Base-by-base conservation (phyloP, 1,140 invertebrate species). In the Aphelinus atriplicis region DNA sequence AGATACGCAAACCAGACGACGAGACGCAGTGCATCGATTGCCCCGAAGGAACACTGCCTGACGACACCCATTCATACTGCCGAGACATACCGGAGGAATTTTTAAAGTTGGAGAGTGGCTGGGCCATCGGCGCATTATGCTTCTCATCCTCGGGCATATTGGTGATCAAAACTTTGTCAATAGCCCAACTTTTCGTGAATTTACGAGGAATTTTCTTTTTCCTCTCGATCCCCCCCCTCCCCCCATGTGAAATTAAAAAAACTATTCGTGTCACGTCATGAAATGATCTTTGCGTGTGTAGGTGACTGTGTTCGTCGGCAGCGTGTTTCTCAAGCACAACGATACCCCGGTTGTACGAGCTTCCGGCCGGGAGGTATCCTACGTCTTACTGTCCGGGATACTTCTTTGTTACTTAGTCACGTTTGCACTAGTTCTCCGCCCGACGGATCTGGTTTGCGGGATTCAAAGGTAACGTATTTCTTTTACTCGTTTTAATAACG, bases 311-410 rank as follows among this genome's bases (percentile, higher is more conserved):
- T 91, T 92, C 72, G 91, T 94, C 26, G 90, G 84, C 1, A 88
- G 88, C 3, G 91, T 94, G 67, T 95, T 94, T 87, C 80, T 93
- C n/a, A 91, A 90, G 66, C 92, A 95, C 84, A 93, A 94, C 81
- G 91, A 95, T 77, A 96, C 95, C 1, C 95, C 96, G 1, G 94
- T 98, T 47, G 96, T 98, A 51, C 91, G 95, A 76, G 96, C 96
- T 1, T 95, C 95, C 5, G 96, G 96, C 2, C 89, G 96, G 71
- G 96, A 98, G 87, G 89, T 98, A 55, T 95, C 94, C 76, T 96
- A 95, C 83, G 93, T 97, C 3, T 90, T 98, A 57, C 88, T 98
- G n/a, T 91, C 90, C 43, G 96, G 96, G 3, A 95, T 97, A 78
- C 90, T 97, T 61, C 90, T 96, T 84, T 97, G 96, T 87, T 98